These are phyloP conservation scores for Antitype chi DNA, from an alignment of 2,888 invertebrate genomes.

Conservation along the genomic window DNA sequence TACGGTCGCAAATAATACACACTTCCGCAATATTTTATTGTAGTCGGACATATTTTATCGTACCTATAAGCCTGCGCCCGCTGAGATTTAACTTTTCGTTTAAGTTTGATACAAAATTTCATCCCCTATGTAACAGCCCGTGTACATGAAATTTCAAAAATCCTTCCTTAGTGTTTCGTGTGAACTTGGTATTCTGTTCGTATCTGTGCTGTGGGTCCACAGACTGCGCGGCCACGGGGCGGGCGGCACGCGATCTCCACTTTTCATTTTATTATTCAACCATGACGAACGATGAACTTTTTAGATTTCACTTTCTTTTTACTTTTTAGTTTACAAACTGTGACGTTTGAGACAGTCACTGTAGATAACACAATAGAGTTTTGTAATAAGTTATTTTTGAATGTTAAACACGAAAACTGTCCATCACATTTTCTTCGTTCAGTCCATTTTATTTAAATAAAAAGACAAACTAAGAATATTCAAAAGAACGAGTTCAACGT, in stretches of 20 bases:
- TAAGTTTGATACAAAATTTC: neutral
- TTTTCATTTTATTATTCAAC: slow-evolving; percentile 71
- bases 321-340: slow-evolving; percentile 49
- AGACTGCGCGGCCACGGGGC: slow-evolving; percentile 61
- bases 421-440: slow-evolving; percentile 26
- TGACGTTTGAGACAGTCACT: slow-evolving; percentile 25
- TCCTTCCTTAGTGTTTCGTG: neutral
- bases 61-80: neutral
- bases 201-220: slow-evolving; percentile 33
- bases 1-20: neutral
- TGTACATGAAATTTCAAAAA: neutral
- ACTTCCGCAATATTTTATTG: neutral
- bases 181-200: slow-evolving; percentile 21
- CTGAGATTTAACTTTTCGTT: neutral
- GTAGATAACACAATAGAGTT: slow-evolving; percentile 9
- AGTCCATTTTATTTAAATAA: slow-evolving; percentile 13
- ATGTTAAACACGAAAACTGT: slow-evolving; percentile 20
- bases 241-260: slow-evolving; percentile 76
- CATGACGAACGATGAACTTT: slow-evolving; percentile 81
- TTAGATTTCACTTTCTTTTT: slow-evolving; percentile 74
- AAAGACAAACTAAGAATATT: slow-evolving; percentile 19
- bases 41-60: neutral
- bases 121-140: neutral
- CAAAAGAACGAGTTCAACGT: slow-evolving; percentile 39
- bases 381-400: slow-evolving; percentile 2